phyloP scores from a whole-genome alignment of 2,113 vertebrate genomes.

The Phrynocephalus versicolor region DNA sequence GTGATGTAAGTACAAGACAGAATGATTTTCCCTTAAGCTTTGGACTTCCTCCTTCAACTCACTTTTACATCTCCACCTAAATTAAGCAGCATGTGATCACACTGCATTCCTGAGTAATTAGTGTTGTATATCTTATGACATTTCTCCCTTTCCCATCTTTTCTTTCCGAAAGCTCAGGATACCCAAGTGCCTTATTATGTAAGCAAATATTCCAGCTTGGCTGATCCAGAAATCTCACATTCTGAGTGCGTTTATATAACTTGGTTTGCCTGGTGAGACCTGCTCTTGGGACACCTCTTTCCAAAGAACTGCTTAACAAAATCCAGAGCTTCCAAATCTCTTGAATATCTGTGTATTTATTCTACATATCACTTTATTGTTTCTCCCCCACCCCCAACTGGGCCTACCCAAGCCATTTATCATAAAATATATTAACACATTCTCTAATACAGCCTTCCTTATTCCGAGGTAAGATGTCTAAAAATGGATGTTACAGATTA shows the following conservation, averaged over 20 bases:
- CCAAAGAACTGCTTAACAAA: not conserved
- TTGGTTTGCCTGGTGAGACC: not conserved
- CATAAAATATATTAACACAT: no score
- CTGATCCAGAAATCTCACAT: not conserved
- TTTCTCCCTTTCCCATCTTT: not conserved
- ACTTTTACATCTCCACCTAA: not conserved
- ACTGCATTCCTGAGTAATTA: slow-evolving; percentile 4
- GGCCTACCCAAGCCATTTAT: no score
- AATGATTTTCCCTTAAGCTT: not conserved
- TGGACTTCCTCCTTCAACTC: not conserved
- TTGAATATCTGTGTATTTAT: no score
- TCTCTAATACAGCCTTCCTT: not conserved
- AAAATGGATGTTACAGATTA: not conserved
- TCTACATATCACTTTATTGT: no score
- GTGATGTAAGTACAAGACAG: not conserved
- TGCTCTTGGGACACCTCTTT: not conserved
- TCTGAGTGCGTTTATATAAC: not conserved
- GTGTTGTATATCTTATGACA: not conserved
- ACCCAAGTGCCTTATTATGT: not conserved
- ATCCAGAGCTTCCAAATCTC: not conserved
- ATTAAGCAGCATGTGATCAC: not conserved
- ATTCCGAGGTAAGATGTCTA: not conserved
- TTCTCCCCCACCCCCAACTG: no score
- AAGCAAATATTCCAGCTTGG: not conserved
- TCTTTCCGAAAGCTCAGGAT: not conserved